Conservation (phyloP, 2,888 invertebrate genomes). For the Metacarcinus magister region DNA sequence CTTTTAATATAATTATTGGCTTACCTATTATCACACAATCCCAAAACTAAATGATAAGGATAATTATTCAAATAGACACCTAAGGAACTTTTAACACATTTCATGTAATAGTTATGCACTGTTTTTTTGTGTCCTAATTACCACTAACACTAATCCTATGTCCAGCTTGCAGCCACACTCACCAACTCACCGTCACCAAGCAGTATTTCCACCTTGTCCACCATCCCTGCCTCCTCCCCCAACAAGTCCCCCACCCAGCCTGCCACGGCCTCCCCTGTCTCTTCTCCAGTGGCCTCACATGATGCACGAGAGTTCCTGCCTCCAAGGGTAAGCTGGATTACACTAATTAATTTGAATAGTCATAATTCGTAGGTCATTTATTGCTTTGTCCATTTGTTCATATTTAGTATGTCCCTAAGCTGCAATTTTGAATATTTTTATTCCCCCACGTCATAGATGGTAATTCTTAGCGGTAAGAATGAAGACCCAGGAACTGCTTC, state of each 20-base stretch:
- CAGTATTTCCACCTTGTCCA: slow-evolving; percentile 85
- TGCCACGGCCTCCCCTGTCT: slow-evolving; percentile 83
- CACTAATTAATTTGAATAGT: not conserved
- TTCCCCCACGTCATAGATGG: no score
- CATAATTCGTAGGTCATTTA: not conserved
- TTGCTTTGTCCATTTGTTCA: not conserved
- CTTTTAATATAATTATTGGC: not conserved
- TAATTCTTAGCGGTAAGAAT: no score
- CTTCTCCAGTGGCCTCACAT: slow-evolving; percentile 84
- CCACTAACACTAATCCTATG: not conserved
- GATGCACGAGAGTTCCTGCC: slow-evolving; percentile 78
- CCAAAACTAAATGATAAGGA: not conserved
- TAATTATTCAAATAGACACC: not conserved
- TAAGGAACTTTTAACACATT: not conserved
- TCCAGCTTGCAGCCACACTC: slow-evolving; percentile 74
- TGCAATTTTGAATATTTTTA: no score
- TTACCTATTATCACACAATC: not conserved
- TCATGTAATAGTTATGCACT: not conserved
- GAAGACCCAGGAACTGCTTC: no score
- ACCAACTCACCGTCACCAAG: slow-evolving; percentile 76
- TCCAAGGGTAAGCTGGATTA: slow-evolving; percentile 69
- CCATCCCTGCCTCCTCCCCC: slow-evolving; percentile 83
- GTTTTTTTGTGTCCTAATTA: not conserved
- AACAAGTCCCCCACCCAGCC: slow-evolving; percentile 72
- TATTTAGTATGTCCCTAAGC: not conserved